phyloP scores from a whole-genome alignment of 2,888 invertebrate species.

The Aproaerema taeniolella region DNA sequence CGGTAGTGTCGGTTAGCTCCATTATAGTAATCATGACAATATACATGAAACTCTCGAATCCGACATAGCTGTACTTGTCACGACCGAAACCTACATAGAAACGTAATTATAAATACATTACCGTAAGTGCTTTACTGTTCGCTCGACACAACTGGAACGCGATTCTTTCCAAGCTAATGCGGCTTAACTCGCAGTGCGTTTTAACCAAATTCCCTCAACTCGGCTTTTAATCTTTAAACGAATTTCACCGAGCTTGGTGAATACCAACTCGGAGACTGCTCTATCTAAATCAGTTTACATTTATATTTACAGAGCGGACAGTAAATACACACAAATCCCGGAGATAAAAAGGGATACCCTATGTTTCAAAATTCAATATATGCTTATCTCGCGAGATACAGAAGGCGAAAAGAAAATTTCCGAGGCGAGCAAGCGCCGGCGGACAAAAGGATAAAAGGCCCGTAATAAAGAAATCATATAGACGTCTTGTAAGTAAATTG shows the following conservation, averaged over 20 bases:
- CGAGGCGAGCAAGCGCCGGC: slow-evolving; percentile 38
- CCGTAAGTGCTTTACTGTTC: slow-evolving; percentile 55
- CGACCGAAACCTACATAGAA: slow-evolving; percentile 53
- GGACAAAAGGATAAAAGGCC: slow-evolving; percentile 52
- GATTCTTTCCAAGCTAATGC: slow-evolving; percentile 38
- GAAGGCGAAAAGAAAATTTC: slow-evolving; percentile 44
- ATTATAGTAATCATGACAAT: slow-evolving; percentile 43
- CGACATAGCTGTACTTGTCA: slow-evolving; percentile 31
- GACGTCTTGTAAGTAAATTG: slow-evolving; percentile 57
- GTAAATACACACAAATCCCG: slow-evolving; percentile 44
- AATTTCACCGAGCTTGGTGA: slow-evolving; percentile 33
- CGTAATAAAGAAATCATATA: slow-evolving; percentile 66
- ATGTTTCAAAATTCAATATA: slow-evolving; percentile 68
- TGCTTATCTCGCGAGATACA: slow-evolving; percentile 48
- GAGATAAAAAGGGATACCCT: slow-evolving; percentile 50
- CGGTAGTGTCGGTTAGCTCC: slow-evolving; percentile 39
- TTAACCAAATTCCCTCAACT: slow-evolving; percentile 32
- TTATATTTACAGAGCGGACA: slow-evolving; percentile 38
- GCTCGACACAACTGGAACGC: slow-evolving; percentile 40
- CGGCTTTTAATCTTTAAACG: slow-evolving; percentile 37
- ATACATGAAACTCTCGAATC: slow-evolving; percentile 32
- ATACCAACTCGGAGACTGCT: slow-evolving; percentile 51
- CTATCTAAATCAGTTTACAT: slow-evolving; percentile 43
- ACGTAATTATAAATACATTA: slow-evolving; percentile 73
- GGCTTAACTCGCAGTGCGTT: slow-evolving; percentile 31